These are phyloP conservation scores for Periophthalmus magnuspinnatus DNA, from an alignment of 2,797 vertebrate genomes.

Conservation along the genomic window DNA sequence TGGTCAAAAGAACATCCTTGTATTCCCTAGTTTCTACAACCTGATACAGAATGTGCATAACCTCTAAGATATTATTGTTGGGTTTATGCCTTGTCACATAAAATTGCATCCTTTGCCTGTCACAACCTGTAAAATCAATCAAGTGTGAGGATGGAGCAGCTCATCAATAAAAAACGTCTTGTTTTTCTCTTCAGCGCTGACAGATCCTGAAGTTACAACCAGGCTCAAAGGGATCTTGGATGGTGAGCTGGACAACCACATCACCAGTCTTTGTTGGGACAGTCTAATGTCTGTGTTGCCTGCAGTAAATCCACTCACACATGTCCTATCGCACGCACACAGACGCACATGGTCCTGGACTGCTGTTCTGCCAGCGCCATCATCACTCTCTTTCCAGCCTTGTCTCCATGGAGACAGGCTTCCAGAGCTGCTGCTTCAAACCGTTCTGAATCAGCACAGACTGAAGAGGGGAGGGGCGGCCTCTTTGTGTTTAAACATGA, in stretches of 20 bases:
- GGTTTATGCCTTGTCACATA: conserved; percentile 18
- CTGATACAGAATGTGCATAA: background rate
- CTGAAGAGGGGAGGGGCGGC: conserved; percentile 41
- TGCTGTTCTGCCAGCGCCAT: conserved; percentile 73
- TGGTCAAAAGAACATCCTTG: background rate
- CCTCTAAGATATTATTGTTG: conserved; percentile 7
- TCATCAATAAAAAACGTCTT: conserved; percentile 31
- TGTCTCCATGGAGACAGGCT: conserved; percentile 80
- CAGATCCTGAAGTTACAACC: conserved; percentile 24
- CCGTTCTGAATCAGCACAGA: conserved; percentile 77
- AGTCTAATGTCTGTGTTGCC: conserved; percentile 38
- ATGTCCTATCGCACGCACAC: conserved; percentile 40
- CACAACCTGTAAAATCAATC: conserved; percentile 50
- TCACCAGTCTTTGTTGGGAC: conserved; percentile 25
- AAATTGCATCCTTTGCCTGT: conserved; percentile 43
- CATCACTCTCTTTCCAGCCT: conserved; percentile 74
- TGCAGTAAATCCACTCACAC: conserved; percentile 40
- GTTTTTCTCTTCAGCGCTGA: conserved; percentile 25
- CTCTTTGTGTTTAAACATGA: conserved; percentile 70
- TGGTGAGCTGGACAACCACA: conserved; percentile 38
- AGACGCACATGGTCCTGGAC: conserved; percentile 61
- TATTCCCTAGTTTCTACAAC: background rate
- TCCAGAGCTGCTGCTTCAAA: conserved; percentile 70
- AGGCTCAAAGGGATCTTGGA: conserved; percentile 16
- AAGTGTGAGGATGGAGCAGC: conserved; percentile 16